These are phyloP conservation scores for Synaphobranchus kaupii DNA, from an alignment of 2,797 vertebrate genomes.

Conservation along the genomic window DNA sequence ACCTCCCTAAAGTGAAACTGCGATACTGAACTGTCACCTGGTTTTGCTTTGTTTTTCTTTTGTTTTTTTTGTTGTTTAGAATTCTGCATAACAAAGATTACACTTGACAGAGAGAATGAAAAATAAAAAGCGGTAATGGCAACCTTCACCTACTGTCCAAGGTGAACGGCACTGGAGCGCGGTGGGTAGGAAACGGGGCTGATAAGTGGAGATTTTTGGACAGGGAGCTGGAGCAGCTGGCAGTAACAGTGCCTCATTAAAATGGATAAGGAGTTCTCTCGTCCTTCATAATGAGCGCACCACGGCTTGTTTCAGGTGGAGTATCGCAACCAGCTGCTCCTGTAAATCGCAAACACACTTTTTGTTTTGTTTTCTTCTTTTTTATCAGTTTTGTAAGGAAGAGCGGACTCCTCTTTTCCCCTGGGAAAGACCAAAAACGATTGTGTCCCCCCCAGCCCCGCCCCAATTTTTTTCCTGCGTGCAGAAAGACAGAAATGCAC, in stretches of 20 bases:
- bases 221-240: constrained; percentile 64
- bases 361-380: constrained; percentile 45
- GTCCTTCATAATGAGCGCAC: constrained; percentile 60
- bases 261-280: constrained; percentile 66
- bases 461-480: constrained; percentile 44
- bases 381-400: constrained; percentile 47
- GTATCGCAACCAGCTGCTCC: constrained; percentile 50
- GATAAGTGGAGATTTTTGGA: constrained; percentile 75
- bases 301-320: constrained; percentile 53
- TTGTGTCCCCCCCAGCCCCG: constrained; percentile 22
- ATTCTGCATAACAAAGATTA: constrained; percentile 14
- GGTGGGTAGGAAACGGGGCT: constrained; percentile 61
- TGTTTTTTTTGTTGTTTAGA: neutral
- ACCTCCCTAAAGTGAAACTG: neutral
- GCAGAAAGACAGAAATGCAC: constrained; percentile 3
- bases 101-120: neutral
- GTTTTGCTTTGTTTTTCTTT: neutral
- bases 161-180: constrained; percentile 46
- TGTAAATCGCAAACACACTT: constrained; percentile 47
- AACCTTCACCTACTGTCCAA: constrained; percentile 12
- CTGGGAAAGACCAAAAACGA: constrained; percentile 49
- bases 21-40: neutral
- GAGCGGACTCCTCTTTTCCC: constrained; percentile 55
- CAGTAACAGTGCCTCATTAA: constrained; percentile 73
- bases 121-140: neutral